Evolutionary conservation across 2,888 invertebrate genomes (phyloP).

Genomic region (Poecilus cupreus): DNA sequence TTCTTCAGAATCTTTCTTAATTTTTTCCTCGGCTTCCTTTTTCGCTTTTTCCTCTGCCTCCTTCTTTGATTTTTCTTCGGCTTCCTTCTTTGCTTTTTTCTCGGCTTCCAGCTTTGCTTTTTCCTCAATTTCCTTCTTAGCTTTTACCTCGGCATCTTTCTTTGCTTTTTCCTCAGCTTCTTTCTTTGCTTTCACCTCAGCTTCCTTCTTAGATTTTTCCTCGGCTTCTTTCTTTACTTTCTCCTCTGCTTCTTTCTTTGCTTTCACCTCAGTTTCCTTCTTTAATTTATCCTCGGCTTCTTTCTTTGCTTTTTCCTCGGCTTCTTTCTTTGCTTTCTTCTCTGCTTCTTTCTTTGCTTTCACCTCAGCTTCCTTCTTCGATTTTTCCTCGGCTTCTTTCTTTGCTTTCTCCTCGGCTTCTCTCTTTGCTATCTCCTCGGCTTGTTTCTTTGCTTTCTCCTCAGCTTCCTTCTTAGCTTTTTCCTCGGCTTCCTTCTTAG

Average conservation of each 20-base stretch:
- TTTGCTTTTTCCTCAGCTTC: slow-evolving; percentile 42
- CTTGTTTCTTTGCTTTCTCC: slow-evolving; percentile 59
- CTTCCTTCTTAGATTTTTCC: slow-evolving; percentile 59
- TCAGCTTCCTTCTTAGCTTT: slow-evolving; percentile 49
- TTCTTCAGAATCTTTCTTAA: slow-evolving; percentile 59
- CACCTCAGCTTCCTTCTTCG: too few relatives aligned
- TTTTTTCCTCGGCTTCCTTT: slow-evolving; percentile 64
- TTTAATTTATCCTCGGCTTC: slow-evolving; percentile 15
- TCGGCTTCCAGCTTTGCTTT: slow-evolving; percentile 65
- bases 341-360: too few relatives aligned
- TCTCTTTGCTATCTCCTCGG: slow-evolving; percentile 21
- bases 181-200: slow-evolving; percentile 58
- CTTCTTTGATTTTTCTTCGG: slow-evolving; percentile 64
- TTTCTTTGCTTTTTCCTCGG: too few relatives aligned
- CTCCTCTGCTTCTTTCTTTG: slow-evolving; percentile 43
- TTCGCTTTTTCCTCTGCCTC: slow-evolving; percentile 66
- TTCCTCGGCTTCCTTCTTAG: slow-evolving; percentile 61
- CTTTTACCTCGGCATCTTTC: slow-evolving; percentile 24
- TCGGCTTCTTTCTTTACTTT: slow-evolving; percentile 52
- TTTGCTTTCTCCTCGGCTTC: slow-evolving; percentile 43
- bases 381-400: too few relatives aligned
- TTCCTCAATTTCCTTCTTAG: not conserved
- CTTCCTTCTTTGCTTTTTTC: slow-evolving; percentile 68
- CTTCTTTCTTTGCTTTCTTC: too few relatives aligned
- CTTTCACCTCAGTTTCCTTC: slow-evolving; percentile 53